A percentile compares a stretch with the other conserved stretches of the same genome.
Evolutionary conservation across 2,888 invertebrate species (phyloP).

Genomic region (Mactromeris polynyma): DNA sequence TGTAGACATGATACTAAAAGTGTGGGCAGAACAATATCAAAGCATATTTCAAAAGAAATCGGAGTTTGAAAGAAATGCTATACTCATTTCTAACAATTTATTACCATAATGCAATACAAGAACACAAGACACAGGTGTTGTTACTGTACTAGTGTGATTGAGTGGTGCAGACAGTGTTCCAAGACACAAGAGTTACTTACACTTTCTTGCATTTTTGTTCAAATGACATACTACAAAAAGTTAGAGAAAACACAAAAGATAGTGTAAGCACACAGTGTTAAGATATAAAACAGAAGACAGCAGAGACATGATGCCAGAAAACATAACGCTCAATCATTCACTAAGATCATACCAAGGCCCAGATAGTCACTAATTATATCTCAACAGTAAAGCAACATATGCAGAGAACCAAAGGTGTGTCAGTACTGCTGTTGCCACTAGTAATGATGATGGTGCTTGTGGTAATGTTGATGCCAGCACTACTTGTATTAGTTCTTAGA

Average conservation of each 20-base stretch:
- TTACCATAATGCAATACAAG: background rate
- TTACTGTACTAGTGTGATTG: background rate
- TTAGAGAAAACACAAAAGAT: background rate
- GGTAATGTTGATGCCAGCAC: too few species aligned
- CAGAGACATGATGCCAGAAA: background rate
- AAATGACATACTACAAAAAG: conserved; percentile 25
- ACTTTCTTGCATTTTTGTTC: conserved; percentile 34
- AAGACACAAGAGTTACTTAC: conserved; percentile 22
- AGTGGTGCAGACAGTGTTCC: background rate
- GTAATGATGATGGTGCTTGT: too few species aligned
- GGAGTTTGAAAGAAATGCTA: background rate
- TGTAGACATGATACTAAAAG: background rate
- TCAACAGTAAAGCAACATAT: too few species aligned
- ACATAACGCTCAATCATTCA: too few species aligned
- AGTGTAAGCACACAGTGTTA: background rate
- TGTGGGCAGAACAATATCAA: background rate
- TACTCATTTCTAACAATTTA: background rate
- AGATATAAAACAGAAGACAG: background rate
- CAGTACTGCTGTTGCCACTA: too few species aligned
- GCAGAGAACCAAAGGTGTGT: too few species aligned
- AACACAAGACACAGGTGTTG: background rate
- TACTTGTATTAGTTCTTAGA: too few species aligned
- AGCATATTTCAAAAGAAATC: background rate
- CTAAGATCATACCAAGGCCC: too few species aligned
- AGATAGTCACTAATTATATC: too few species aligned